Percentiles rank a stretch among this genome's conserved stretches.
Conservation (phyloP, 2,888 invertebrate genomes). For the Sinotaia quadrata region DNA sequence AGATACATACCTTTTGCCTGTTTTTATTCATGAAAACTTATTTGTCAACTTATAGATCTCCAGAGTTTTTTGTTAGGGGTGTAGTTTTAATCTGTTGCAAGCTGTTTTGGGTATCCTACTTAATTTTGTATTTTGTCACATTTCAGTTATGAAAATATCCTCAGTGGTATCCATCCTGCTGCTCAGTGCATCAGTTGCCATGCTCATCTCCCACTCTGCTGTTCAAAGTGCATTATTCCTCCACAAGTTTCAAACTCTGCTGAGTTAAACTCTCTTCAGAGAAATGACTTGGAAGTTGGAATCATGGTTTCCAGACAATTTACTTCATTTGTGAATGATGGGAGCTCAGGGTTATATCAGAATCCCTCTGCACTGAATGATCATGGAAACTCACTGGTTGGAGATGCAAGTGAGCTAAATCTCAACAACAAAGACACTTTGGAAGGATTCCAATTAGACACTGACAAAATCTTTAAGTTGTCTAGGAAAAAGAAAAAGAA, state of each 20-base stretch:
- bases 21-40: too few relatives aligned
- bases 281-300: not conserved
- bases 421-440: too few relatives aligned
- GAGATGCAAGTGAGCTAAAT: too few relatives aligned
- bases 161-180: not conserved
- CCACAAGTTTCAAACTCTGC: not conserved
- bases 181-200: constrained; percentile 15
- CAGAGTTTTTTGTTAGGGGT: too few relatives aligned
- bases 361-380: too few relatives aligned
- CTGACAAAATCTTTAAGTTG: not conserved
- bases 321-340: not conserved
- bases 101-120: too few relatives aligned
- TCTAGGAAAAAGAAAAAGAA: constrained; percentile 4
- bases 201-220: constrained; percentile 8
- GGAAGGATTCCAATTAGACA: too few relatives aligned
- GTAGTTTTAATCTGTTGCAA: too few relatives aligned
- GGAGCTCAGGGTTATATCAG: not conserved
- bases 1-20: too few relatives aligned
- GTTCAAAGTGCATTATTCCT: constrained; percentile 4
- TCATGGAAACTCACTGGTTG: too few relatives aligned
- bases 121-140: not conserved
- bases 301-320: not conserved
- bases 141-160: constrained; percentile 14
- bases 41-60: too few relatives aligned
- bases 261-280: not conserved